Evolutionary conservation across 1,140 invertebrate genomes (phyloP).

Genomic region (Brachionus rotundiformis): DNA sequence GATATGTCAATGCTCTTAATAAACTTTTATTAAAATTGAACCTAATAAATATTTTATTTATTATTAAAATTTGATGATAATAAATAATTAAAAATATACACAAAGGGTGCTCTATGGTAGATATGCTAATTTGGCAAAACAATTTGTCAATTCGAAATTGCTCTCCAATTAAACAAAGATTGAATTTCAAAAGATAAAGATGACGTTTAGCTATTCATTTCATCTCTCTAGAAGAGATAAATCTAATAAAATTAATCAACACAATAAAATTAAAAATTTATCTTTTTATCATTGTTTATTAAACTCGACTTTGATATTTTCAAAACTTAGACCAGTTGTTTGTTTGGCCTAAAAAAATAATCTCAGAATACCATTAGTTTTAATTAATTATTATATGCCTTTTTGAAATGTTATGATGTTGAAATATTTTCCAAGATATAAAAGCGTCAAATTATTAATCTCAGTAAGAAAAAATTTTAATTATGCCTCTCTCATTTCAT

Average conservation of each 20-base stretch:
- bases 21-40: background rate
- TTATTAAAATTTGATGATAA: background rate
- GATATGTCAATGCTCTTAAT: background rate
- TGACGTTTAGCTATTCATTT: background rate
- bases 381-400: background rate
- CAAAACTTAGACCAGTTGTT: background rate
- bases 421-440: background rate
- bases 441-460: background rate
- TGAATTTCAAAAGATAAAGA: background rate
- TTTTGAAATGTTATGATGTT: background rate
- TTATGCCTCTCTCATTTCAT: background rate
- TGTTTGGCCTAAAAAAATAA: constrained; percentile 12
- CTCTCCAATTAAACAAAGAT: constrained; percentile 4
- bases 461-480: background rate
- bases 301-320: constrained; percentile 2
- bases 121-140: background rate
- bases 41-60: background rate
- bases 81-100: background rate
- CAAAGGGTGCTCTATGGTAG: background rate
- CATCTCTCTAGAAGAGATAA: constrained; percentile 14
- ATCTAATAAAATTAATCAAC: constrained; percentile 13
- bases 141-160: background rate
- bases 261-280: constrained; percentile 27
- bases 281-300: constrained; percentile 27
- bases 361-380: constrained; percentile 8